Evolutionary conservation across 2,113 vertebrate species (phyloP).

Genomic region (Terrapene triunguis): DNA sequence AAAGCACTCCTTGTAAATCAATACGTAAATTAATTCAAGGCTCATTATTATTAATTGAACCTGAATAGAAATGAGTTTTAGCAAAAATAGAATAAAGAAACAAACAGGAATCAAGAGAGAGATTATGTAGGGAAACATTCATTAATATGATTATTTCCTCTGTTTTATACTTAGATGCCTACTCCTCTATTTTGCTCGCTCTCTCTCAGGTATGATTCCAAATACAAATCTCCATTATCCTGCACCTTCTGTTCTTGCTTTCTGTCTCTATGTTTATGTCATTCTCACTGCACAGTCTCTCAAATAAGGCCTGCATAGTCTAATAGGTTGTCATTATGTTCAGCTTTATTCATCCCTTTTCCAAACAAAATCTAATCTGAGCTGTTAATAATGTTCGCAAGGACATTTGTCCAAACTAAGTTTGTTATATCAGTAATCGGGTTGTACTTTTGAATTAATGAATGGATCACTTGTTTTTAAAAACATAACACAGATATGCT

Average conservation of each 20-base stretch:
- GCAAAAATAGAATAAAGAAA: conserved; percentile 71
- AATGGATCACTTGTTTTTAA: conserved; percentile 77
- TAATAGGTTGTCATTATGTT: conserved; percentile 67
- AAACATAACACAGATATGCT: conserved; percentile 71
- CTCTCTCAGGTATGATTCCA: background rate
- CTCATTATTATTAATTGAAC: conserved; percentile 74
- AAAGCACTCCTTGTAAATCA: conserved; percentile 61
- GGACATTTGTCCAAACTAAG: conserved; percentile 66
- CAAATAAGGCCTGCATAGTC: conserved; percentile 60
- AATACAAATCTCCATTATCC: conserved; percentile 24
- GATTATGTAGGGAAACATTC: conserved; percentile 70
- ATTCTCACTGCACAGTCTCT: conserved; percentile 44
- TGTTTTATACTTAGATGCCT: background rate
- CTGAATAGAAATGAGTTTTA: conserved; percentile 61
- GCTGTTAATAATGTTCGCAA: conserved; percentile 71
- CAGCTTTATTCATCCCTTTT: conserved; percentile 66
- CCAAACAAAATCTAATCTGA: conserved; percentile 78
- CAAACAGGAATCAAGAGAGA: conserved; percentile 23
- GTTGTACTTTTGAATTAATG: conserved; percentile 77
- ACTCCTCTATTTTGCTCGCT: background rate
- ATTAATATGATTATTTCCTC: conserved; percentile 62
- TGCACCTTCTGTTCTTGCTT: conserved; percentile 13
- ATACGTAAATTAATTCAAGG: conserved; percentile 68
- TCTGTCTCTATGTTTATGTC: conserved; percentile 48
- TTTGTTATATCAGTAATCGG: conserved; percentile 66